phyloP scores from a whole-genome alignment of 2,797 vertebrate species.

The Myotis findleyi region DNA sequence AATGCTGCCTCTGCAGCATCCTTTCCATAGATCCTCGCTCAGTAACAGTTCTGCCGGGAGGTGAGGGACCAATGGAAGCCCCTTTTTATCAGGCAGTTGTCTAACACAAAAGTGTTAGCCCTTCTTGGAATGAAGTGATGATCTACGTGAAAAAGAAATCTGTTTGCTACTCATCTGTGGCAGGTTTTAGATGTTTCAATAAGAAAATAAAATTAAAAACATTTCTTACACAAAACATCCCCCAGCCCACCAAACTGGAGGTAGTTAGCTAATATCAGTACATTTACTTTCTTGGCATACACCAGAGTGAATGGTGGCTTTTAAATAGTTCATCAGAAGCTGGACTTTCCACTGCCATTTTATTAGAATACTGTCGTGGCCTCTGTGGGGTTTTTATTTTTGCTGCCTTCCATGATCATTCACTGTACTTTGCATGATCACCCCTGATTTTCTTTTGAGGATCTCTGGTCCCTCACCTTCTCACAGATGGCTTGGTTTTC shows the following conservation, averaged over 20 bases:
- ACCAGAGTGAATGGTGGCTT: background rate
- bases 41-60: background rate
- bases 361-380: background rate
- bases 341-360: background rate
- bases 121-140: slow-evolving; percentile 7
- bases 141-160: slow-evolving; percentile 29
- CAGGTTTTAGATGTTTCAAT: slow-evolving; percentile 36
- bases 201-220: slow-evolving; percentile 20
- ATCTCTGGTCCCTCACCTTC: background rate
- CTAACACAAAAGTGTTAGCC: background rate
- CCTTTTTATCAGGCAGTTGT: background rate
- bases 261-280: background rate
- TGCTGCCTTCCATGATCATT: background rate
- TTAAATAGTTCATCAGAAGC: background rate
- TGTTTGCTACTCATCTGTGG: background rate
- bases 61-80: background rate
- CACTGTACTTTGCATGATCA: accelerated
- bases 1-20: background rate
- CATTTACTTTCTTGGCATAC: background rate
- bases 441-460: background rate
- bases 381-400: background rate
- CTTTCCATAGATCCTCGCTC: background rate
- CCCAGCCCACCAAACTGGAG: background rate
- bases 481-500: background rate
- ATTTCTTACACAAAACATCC: background rate